These are phyloP conservation scores for Caradrina kadenii DNA, from an alignment of 2,888 invertebrate genomes.

Conservation along the genomic window DNA sequence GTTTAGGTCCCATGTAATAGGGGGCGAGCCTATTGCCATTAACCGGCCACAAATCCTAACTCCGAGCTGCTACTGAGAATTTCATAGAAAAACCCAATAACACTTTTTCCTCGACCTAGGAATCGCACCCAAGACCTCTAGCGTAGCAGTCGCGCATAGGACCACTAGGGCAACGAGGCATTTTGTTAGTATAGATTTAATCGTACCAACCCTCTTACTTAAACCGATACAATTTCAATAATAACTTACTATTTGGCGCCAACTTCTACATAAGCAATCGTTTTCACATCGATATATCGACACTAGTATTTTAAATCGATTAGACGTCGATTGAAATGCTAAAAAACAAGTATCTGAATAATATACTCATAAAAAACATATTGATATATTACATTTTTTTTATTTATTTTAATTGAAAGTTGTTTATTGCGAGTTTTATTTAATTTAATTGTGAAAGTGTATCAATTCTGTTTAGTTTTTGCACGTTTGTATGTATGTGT, in stretches of 20 bases:
- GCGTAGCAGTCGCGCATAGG: too few relatives aligned
- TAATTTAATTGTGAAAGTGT: slow-evolving; percentile 39
- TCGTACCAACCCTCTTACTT: not conserved
- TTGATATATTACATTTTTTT: slow-evolving; percentile 23
- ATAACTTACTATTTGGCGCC: not conserved
- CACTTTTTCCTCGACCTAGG: too few relatives aligned
- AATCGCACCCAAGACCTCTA: too few relatives aligned
- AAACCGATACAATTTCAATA: not conserved
- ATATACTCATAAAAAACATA: slow-evolving; percentile 29
- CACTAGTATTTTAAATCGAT: slow-evolving; percentile 7
- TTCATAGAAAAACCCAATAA: too few relatives aligned
- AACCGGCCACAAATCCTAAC: too few relatives aligned
- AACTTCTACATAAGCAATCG: not conserved
- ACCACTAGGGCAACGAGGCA: too few relatives aligned
- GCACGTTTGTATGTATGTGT: not conserved
- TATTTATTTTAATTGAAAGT: slow-evolving; percentile 37
- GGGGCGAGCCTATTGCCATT: too few relatives aligned
- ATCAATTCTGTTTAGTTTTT: slow-evolving; percentile 14
- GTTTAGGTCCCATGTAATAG: too few relatives aligned
- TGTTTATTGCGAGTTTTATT: slow-evolving; percentile 16
- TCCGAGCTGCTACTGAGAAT: too few relatives aligned
- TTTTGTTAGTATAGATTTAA: not conserved
- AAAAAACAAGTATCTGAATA: slow-evolving; percentile 25
- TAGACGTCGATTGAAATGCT: not conserved
- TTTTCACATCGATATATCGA: slow-evolving; percentile 10